A percentile compares a stretch with the other conserved stretches of the same genome.
Evolutionary conservation across 1,140 invertebrate species (phyloP).

Genomic region (Daktulosphaira vitifoliae): DNA sequence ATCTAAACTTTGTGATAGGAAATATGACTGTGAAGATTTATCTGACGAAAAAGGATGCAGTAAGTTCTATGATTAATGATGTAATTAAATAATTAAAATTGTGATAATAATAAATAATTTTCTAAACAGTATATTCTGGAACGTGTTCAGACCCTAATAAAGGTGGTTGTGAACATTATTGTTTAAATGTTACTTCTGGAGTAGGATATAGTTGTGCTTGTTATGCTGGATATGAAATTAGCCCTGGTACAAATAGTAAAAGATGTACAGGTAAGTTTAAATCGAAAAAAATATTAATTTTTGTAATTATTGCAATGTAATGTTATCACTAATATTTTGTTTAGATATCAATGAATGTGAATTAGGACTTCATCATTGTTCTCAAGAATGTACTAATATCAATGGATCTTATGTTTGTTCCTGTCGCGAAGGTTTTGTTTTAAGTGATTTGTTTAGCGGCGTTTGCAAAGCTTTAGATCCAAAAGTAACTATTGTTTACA

Average conservation of each 20-base stretch:
- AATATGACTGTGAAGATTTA: slow-evolving; percentile 70
- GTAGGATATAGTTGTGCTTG: slow-evolving; percentile 80
- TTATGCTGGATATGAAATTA: slow-evolving; percentile 79
- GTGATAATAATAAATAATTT: too few relatives aligned
- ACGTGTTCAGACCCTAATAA: slow-evolving; percentile 59
- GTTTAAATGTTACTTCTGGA: slow-evolving; percentile 69
- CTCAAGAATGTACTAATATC: slow-evolving; percentile 84
- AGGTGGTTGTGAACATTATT: slow-evolving; percentile 90
- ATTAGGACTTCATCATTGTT: slow-evolving; percentile 73
- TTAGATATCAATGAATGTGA: slow-evolving; percentile 84
- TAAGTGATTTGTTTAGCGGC: slow-evolving; percentile 66
- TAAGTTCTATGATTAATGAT: slow-evolving; percentile 48
- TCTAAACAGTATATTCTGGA: slow-evolving; percentile 58
- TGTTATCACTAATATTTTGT: slow-evolving; percentile 18
- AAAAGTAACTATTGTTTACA: slow-evolving; percentile 46
- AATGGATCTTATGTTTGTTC: slow-evolving; percentile 85
- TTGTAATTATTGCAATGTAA: neutral
- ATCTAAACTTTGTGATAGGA: slow-evolving; percentile 70
- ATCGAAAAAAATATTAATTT: slow-evolving; percentile 15
- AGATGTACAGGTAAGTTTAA: slow-evolving; percentile 53
- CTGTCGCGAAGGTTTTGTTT: slow-evolving; percentile 72
- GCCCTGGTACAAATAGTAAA: slow-evolving; percentile 61
- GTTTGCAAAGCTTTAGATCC: slow-evolving; percentile 63
- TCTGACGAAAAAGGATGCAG: slow-evolving; percentile 87
- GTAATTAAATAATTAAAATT: too few relatives aligned